These are phyloP conservation scores for Cyanoliseus patagonus DNA, from an alignment of 2,113 vertebrate species.

Conservation along the genomic window DNA sequence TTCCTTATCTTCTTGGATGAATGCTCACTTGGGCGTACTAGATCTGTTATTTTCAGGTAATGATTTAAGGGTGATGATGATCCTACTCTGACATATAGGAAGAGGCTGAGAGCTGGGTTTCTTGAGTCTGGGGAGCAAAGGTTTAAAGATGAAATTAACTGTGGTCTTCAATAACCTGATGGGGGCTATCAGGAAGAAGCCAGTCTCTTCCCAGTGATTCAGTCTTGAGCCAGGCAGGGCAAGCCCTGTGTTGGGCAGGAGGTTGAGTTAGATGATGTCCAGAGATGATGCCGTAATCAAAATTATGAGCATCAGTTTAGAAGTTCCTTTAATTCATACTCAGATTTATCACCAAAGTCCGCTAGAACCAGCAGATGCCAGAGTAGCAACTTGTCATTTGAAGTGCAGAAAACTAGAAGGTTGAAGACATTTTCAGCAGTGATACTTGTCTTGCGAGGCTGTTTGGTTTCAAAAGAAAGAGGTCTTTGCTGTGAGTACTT, in stretches of 20 bases:
- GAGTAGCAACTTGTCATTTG: background rate
- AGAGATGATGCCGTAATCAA: background rate
- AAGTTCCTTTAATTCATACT: background rate
- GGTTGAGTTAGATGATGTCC: background rate
- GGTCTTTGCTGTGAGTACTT: background rate
- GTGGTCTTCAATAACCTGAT: background rate
- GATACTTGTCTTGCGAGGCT: background rate
- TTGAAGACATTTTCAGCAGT: background rate
- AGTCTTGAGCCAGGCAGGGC: background rate
- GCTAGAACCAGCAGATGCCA: background rate
- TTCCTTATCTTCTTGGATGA: background rate
- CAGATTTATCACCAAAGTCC: background rate
- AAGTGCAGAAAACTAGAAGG: background rate
- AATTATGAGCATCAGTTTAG: background rate
- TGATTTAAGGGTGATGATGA: background rate
- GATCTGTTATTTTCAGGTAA: background rate
- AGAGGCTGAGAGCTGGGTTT: background rate
- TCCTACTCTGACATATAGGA: background rate
- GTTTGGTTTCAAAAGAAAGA: background rate
- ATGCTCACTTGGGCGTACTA: background rate
- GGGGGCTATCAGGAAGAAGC: background rate
- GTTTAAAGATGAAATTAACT: background rate
- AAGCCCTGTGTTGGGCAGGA: background rate
- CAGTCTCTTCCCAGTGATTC: background rate
- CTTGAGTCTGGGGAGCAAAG: background rate